Base-by-base conservation (phyloP, 2,113 vertebrate genomes). In the Echinops telfairi region DNA sequence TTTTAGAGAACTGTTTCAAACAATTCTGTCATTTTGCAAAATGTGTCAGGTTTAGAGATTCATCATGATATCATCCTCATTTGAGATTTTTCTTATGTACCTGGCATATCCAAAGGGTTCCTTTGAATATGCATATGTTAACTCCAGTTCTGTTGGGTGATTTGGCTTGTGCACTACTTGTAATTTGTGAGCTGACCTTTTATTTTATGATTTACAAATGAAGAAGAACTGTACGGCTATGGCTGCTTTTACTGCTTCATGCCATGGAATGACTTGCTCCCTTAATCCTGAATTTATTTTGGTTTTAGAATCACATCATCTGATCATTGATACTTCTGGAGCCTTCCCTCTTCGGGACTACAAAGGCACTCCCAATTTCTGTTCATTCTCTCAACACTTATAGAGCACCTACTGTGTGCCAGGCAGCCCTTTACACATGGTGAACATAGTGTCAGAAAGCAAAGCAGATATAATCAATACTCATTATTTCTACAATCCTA, bases 321-420 rank as follows among this genome's bases (percentile, higher is more conserved):
- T 22, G 4, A 84, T 17, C 58, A 27, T 3, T 22, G 15, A 40
- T 38, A 71, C 25, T 77, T 88, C 58, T 3, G 77, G 80, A 92
- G 8, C 3, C 2, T 53, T 27, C 15, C 16, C 3, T 66, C 4
- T 3, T 25, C 6, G 0, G 15, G 36, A 2, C 31, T 53, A 3
- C 60, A 22, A 68, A 53, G 2, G 82, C 3, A 3, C 10, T 64
- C 4, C 14, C 40, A 92, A 36, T 7, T 87, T 33, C 25, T 2
- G 22, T 90, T 84, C 11, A 38, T 23, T 88, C 25, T 58, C 27
- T 92, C 31, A 33, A 60, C 70, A 33, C 15, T 53, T 19, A 11
- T 3, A 0, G 9, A 68, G 22, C 12, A 29, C 3, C 40, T 36
- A 38, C 36, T 80, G 3, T 0, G 6, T 20, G 58, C 29, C 20